phyloP scores from a whole-genome alignment of 2,113 vertebrate genomes.

The Acanthochromis polyacanthus region DNA sequence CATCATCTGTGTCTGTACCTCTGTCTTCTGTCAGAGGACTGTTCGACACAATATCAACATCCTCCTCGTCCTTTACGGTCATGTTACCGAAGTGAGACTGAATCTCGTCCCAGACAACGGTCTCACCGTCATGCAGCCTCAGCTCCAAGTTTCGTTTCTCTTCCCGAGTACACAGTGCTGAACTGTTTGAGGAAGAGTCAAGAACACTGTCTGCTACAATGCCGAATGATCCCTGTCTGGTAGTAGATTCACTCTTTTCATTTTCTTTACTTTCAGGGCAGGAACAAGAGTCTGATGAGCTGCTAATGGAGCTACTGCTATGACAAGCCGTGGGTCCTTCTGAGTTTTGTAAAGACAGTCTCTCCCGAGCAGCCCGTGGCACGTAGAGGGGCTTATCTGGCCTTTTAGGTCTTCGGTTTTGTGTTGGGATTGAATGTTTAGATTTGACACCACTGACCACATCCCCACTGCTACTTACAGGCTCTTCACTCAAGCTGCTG shows the following conservation, averaged over 20 bases:
- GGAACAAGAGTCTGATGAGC: constrained; percentile 42
- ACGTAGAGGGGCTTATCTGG: constrained; percentile 84
- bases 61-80: constrained; percentile 44
- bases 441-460: neutral
- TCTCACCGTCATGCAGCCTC: constrained; percentile 19
- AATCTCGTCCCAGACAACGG: constrained; percentile 52
- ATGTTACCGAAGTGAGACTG: constrained; percentile 59
- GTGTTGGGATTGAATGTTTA: constrained; percentile 20
- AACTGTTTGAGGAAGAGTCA: constrained; percentile 14
- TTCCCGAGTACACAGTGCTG: constrained; percentile 6
- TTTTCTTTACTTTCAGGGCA: constrained; percentile 36
- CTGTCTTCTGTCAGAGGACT: constrained; percentile 11
- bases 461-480: constrained; percentile 3
- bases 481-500: constrained; percentile 46
- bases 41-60: neutral
- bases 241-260: neutral
- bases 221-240: constrained; percentile 8
- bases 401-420: constrained; percentile 57
- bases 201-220: neutral
- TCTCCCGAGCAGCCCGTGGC: constrained; percentile 75
- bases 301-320: constrained; percentile 12
- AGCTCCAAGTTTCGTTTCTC: constrained; percentile 27
- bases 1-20: constrained; percentile 31
- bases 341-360: constrained; percentile 36
- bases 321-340: constrained; percentile 14